phyloP scores from a whole-genome alignment of 2,888 invertebrate species.

The Cataglyphis livida region DNA sequence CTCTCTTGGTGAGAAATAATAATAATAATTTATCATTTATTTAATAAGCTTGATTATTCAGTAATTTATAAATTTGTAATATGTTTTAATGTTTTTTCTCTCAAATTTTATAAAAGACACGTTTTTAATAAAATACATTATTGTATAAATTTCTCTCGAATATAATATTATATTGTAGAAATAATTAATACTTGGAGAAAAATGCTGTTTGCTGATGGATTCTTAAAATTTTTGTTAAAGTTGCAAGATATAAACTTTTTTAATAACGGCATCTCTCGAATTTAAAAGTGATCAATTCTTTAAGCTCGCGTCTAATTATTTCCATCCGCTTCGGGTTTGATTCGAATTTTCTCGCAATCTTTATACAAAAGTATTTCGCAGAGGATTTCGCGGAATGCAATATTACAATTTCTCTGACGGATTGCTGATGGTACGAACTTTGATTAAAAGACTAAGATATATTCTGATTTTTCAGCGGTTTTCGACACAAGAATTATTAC shows the following conservation, averaged over 20 bases:
- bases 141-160: not conserved
- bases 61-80: not conserved
- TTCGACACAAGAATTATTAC: not conserved
- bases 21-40: not conserved
- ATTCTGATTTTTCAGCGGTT: slow-evolving; percentile 7
- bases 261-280: slow-evolving; percentile 14
- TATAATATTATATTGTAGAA: not conserved
- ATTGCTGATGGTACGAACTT: slow-evolving; percentile 29
- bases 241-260: slow-evolving; percentile 37
- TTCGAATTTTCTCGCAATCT: slow-evolving; percentile 30
- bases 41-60: not conserved
- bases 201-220: slow-evolving; percentile 15
- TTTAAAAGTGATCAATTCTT: slow-evolving; percentile 31
- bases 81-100: not conserved
- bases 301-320: slow-evolving; percentile 46
- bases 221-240: slow-evolving; percentile 7
- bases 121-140: not conserved
- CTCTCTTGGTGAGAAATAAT: not conserved
- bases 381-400: slow-evolving; percentile 38
- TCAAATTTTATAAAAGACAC: not conserved
- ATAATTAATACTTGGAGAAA: slow-evolving; percentile 15
- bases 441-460: slow-evolving; percentile 27
- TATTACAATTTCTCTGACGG: slow-evolving; percentile 37
- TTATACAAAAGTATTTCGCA: slow-evolving; percentile 19
- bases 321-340: slow-evolving; percentile 11